These are phyloP conservation scores for Nettapus auritus DNA, from an alignment of 2,113 vertebrate species.

Conservation along the genomic window DNA sequence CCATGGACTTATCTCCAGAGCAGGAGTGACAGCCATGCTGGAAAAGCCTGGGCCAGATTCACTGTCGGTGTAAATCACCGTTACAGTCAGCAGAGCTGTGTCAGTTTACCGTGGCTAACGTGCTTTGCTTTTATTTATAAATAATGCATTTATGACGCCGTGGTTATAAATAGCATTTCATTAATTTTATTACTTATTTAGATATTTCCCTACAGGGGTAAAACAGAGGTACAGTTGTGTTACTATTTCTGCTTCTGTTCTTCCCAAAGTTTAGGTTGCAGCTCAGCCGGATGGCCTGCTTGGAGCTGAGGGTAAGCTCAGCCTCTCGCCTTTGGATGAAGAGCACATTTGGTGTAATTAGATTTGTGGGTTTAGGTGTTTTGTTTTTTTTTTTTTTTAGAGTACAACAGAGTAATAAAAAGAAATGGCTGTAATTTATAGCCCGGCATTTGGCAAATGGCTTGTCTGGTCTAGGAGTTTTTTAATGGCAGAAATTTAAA, in stretches of 20 bases:
- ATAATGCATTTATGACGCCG: not conserved
- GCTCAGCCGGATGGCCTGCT: not conserved
- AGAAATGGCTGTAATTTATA: constrained; percentile 56
- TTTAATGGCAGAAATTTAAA: constrained; percentile 40
- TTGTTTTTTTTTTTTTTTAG: constrained; percentile 23
- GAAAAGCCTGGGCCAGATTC: not conserved
- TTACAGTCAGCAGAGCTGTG: not conserved
- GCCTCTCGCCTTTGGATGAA: not conserved
- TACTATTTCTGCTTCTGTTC: constrained; percentile 31
- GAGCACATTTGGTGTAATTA: constrained; percentile 44
- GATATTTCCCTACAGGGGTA: constrained; percentile 25
- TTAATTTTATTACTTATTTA: constrained; percentile 53
- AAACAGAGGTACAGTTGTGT: not conserved
- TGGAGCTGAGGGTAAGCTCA: constrained; percentile 13
- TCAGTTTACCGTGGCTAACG: not conserved
- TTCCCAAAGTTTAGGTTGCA: constrained; percentile 7
- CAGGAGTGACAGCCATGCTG: not conserved
- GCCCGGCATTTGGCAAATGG: constrained; percentile 9
- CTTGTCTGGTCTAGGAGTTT: not conserved
- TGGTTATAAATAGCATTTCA: constrained; percentile 19
- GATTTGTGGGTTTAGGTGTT: constrained; percentile 64
- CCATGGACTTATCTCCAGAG: not conserved
- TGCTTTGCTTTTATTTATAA: constrained; percentile 26
- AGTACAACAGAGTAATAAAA: constrained; percentile 43
- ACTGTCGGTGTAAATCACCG: not conserved